These are phyloP conservation scores for Drosophila neutralis DNA, from an alignment of 2,888 invertebrate species.

Conservation along the genomic window DNA sequence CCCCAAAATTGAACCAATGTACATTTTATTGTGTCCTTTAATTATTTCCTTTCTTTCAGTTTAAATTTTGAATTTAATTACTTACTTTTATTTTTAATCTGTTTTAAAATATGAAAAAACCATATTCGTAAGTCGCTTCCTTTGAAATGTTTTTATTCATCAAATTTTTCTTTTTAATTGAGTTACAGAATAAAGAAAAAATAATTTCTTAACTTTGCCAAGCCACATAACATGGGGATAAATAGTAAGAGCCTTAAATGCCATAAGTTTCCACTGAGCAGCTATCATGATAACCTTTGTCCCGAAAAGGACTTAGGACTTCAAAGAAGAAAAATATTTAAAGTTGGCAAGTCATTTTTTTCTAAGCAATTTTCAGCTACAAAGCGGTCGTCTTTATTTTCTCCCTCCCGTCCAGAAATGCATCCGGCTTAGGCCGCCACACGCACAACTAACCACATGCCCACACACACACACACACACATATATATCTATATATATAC, in stretches of 20 bases:
- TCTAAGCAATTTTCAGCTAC: slow-evolving; percentile 2
- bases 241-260: background rate
- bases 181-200: background rate
- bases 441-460: slow-evolving; percentile 4
- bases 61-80: background rate
- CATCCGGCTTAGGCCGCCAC: slow-evolving; percentile 30
- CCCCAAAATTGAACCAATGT: background rate
- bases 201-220: background rate
- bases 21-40: background rate
- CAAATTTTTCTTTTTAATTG: background rate
- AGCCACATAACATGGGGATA: background rate
- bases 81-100: background rate
- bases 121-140: background rate
- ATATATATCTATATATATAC: background rate
- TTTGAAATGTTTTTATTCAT: background rate
- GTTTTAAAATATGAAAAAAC: background rate
- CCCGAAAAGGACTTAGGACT: background rate
- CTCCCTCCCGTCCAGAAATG: slow-evolving; percentile 16
- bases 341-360: background rate
- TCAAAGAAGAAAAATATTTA: background rate
- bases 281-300: background rate
- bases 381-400: slow-evolving; percentile 3
- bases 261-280: background rate
- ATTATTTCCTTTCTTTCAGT: background rate
- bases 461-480: slow-evolving; percentile 5